A percentile compares a stretch with the other conserved stretches of the same genome.
Conservation (phyloP, 2,888 invertebrate species). For the Glyphotaelius pellucidus region DNA sequence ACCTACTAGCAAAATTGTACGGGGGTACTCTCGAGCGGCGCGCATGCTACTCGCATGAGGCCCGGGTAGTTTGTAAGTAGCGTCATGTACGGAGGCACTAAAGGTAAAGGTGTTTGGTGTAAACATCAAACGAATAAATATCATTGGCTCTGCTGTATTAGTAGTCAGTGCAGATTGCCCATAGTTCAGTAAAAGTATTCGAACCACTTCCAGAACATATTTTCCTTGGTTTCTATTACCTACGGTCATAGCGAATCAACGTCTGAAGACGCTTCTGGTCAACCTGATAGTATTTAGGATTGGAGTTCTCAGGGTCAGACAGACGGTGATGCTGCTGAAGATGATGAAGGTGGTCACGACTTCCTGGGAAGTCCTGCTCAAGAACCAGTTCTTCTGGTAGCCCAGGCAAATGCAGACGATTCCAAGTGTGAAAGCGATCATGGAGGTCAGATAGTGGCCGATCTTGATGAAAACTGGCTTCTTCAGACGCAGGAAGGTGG, state of each 20-base stretch:
- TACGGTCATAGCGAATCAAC: background rate
- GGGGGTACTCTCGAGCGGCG: no score
- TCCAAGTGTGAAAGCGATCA: conserved; percentile 51
- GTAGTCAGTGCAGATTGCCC: no score
- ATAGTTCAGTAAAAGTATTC: no score
- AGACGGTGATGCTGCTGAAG: conserved; percentile 57
- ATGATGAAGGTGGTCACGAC: conserved; percentile 56
- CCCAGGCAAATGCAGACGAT: conserved; percentile 54
- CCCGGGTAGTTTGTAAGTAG: no score
- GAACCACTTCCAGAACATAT: no score
- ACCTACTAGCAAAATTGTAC: no score
- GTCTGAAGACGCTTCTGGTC: conserved; percentile 38
- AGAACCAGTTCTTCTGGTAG: conserved; percentile 61
- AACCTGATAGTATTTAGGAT: conserved; percentile 51
- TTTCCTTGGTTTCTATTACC: background rate
- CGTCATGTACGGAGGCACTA: no score
- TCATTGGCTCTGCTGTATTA: no score
- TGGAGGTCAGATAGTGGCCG: conserved; percentile 53
- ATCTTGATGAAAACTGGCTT: conserved; percentile 55
- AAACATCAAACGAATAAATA: no score
- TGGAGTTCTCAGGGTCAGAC: conserved; percentile 58
- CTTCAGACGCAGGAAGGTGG: conserved; percentile 40
- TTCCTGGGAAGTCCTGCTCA: conserved; percentile 48
- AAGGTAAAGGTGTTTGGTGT: no score
- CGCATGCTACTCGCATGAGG: no score